phyloP scores from a whole-genome alignment of 2,113 vertebrate species.

The Lucifuga dentata region DNA sequence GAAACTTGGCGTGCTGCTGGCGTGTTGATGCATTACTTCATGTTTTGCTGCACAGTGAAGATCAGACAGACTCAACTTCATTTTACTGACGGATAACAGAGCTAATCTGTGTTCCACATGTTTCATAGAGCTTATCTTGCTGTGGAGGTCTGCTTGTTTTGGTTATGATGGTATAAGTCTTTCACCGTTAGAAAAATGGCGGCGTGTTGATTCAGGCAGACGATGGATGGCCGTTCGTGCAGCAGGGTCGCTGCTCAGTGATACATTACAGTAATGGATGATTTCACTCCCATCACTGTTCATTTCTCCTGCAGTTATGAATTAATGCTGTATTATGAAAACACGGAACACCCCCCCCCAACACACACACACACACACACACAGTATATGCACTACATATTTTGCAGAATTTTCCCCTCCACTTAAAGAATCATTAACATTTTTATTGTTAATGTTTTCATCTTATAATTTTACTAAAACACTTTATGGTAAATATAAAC shows the following conservation, averaged over 20 bases:
- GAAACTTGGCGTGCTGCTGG: constrained; percentile 47
- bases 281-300: constrained; percentile 46
- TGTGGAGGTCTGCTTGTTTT: constrained; percentile 8
- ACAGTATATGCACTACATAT: no score
- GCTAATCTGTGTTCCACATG: constrained; percentile 6
- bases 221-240: constrained; percentile 50
- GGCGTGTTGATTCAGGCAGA: constrained; percentile 38
- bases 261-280: constrained; percentile 58
- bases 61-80: constrained; percentile 18
- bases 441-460: no score
- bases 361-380: constrained; percentile 16
- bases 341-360: constrained; percentile 1
- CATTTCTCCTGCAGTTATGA: constrained; percentile 43
- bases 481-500: no score
- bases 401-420: no score
- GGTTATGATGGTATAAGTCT: constrained; percentile 20
- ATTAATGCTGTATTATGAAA: constrained; percentile 53
- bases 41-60: constrained; percentile 48
- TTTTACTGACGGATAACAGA: constrained; percentile 32
- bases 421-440: no score
- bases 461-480: no score
- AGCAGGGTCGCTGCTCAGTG: constrained; percentile 33
- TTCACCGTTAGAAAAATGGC: constrained; percentile 50
- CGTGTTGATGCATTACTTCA: constrained; percentile 55
- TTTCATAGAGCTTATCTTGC: constrained; percentile 49